Percentiles rank a stretch among this genome's conserved stretches.
phyloP scores from a whole-genome alignment of 2,797 vertebrate genomes.

The Poeciliopsis paucimaculata region DNA sequence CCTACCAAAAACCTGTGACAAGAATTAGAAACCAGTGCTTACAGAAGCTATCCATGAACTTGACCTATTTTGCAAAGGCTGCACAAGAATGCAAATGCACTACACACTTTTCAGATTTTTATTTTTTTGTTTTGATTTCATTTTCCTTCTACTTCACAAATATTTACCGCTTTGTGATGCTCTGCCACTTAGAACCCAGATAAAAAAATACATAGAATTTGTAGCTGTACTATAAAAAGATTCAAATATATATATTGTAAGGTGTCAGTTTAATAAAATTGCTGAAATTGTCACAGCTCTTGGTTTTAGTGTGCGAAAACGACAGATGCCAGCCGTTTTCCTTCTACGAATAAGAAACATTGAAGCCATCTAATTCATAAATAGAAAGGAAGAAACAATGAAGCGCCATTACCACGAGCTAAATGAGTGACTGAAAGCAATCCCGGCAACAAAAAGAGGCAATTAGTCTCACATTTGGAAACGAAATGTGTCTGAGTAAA shows the following conservation, averaged over 20 bases:
- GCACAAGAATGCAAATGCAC: neutral
- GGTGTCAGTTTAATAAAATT: neutral
- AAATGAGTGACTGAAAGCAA: conserved; percentile 33
- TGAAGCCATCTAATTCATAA: conserved; percentile 15
- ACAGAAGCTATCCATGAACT: neutral
- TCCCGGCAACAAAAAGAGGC: conserved; percentile 43
- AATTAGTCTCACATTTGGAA: conserved; percentile 39
- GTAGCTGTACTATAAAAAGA: neutral
- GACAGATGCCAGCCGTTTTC: conserved; percentile 8
- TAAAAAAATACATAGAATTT: neutral
- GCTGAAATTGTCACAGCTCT: neutral
- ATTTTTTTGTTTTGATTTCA: neutral
- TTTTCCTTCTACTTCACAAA: neutral
- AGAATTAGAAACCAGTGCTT: neutral
- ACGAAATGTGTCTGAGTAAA: conserved; percentile 11
- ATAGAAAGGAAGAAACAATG: neutral
- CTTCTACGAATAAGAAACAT: conserved; percentile 7
- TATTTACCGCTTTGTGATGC: neutral
- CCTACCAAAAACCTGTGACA: neutral
- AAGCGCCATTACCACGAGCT: conserved; percentile 1
- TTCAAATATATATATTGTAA: neutral
- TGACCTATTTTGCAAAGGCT: neutral
- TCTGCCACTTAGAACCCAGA: neutral
- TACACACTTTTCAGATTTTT: neutral
- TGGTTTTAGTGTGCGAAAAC: neutral